Evolutionary conservation across 2,113 vertebrate genomes (phyloP).

Genomic region (Nycticryphes semicollaris): DNA sequence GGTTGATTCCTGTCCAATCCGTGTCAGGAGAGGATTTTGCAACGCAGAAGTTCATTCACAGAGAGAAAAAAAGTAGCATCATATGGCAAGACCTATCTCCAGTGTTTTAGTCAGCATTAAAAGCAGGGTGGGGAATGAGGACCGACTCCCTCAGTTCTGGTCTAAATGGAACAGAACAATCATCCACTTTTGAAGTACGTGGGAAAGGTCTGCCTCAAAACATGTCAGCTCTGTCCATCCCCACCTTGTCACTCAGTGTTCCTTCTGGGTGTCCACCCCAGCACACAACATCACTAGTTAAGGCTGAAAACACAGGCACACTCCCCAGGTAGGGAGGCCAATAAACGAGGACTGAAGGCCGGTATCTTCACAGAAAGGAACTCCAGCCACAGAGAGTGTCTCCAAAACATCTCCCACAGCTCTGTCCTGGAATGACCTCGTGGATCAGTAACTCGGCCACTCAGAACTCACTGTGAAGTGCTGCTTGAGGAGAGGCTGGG

Average conservation of each 20-base stretch:
- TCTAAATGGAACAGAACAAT: fast-evolving
- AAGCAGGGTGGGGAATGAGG: background rate
- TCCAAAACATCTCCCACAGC: background rate
- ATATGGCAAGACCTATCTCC: background rate
- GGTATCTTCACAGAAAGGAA: background rate
- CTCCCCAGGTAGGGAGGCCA: background rate
- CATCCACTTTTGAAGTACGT: fast-evolving
- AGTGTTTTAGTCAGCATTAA: background rate
- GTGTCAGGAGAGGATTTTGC: background rate
- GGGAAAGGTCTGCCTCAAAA: background rate
- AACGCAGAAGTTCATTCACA: background rate
- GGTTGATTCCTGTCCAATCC: background rate
- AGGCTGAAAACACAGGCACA: background rate
- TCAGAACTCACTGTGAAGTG: background rate
- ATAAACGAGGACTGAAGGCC: background rate
- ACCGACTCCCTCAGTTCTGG: background rate
- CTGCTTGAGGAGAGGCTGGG: background rate
- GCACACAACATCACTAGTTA: background rate
- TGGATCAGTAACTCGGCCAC: background rate
- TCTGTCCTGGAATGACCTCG: background rate
- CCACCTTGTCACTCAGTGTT: background rate
- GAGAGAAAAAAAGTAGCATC: background rate
- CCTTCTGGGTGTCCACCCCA: background rate
- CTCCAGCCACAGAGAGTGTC: background rate
- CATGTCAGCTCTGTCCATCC: background rate